Base-by-base conservation (phyloP, 2,888 invertebrate genomes). In the Monopis laevigella region DNA sequence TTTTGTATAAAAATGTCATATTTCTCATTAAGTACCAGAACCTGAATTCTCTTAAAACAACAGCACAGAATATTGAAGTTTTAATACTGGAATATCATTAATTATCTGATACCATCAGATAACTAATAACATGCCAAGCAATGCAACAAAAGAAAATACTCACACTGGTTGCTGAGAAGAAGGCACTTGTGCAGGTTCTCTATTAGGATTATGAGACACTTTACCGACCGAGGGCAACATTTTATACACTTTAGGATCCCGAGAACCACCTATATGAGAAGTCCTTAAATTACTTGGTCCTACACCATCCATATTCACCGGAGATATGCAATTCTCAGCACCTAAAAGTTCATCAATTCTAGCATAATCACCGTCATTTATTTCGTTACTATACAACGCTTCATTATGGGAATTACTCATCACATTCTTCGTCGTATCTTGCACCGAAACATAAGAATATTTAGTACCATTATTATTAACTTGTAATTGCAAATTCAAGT, bases 351-450 rank as follows among this genome's bases (percentile, higher is more conserved):
- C 77, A 16, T 81, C 80, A 40, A 81, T 78, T 27, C 75, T 62
- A 2, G 80, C 80, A 21, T 80, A 81, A 35, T 80, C 81, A 21
- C 72, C 78, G 10, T 80, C 78, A 34, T 58, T 61, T 1, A 75
- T 61, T 45, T 77, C 77, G 16, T 77, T 77, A 0, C 70, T 72
- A 42, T 81, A 78, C 41, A 78, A 52, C 2, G 60, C 77, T 46
- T 78, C 80, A 45, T 80, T 80, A 50, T 77, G 75, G 0, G 74
- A 77, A 46, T 80, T 80, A 45, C 75, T 75, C 73, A 80, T 78
- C 7, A 75, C 74, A 11, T 59, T 74, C 43, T 71, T 80, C 0
- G 75, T 69, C 7, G 39, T 44, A 38, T 81, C 81, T 16, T 78
- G 78, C 1, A 77, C 75, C 0, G 81, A 74, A 0, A 82, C 78